These are phyloP conservation scores for Pollenia amentaria DNA, from an alignment of 2,888 invertebrate species.

Conservation along the genomic window DNA sequence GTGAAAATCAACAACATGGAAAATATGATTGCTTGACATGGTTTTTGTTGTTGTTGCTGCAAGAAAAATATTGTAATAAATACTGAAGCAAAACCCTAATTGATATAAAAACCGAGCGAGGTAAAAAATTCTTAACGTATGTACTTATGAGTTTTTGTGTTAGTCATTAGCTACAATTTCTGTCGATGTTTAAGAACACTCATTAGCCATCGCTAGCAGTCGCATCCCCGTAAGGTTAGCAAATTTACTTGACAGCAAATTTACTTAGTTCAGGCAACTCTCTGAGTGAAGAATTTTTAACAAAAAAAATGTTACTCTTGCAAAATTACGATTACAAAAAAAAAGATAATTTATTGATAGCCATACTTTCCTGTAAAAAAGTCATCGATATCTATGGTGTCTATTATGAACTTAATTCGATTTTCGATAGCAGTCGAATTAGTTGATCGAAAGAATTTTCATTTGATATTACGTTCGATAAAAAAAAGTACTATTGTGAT, in stretches of 20 bases:
- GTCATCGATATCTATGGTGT: not conserved
- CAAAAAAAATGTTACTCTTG: no score
- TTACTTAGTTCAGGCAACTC: constrained; percentile 48
- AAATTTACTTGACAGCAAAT: constrained; percentile 53
- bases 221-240: constrained; percentile 28
- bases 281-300: not conserved
- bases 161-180: constrained; percentile 64
- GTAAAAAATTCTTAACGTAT: not conserved
- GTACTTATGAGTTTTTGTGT: constrained; percentile 54
- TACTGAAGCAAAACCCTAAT: constrained; percentile 58
- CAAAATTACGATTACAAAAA: no score
- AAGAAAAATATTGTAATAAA: constrained; percentile 6
- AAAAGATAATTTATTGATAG: not conserved
- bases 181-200: constrained; percentile 40
- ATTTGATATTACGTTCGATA: no score
- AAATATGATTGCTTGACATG: constrained; percentile 68
- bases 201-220: constrained; percentile 16
- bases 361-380: not conserved
- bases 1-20: constrained; percentile 59
- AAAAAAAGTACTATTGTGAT: no score
- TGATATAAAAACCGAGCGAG: constrained; percentile 39
- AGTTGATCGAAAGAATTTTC: no score
- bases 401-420: no score
- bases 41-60: not conserved
- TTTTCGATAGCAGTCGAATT: no score